Evolutionary conservation across 2,113 vertebrate genomes (phyloP), one percentile per base, ranked within the genome.

Genomic region (Micronycteris hirsuta): DNA sequence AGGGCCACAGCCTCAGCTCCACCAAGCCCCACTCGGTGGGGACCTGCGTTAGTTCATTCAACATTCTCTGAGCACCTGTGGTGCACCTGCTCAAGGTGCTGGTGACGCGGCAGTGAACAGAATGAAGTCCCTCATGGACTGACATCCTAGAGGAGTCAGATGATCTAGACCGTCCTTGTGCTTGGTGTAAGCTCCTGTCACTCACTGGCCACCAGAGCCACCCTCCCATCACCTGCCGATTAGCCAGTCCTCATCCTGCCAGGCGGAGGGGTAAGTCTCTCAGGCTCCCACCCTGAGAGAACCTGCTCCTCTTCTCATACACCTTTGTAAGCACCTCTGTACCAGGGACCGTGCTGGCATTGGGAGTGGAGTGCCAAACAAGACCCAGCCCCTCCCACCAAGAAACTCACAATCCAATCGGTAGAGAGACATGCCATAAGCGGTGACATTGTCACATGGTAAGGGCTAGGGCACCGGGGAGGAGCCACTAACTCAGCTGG

Each of bases 1-100:
- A 86, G 76, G n/a, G 45, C 17, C 3, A 74, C 70, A 28, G 45
- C 33, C 20, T 92, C 33, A 36, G 84, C 31, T 22, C 85, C 80
- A 43, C 45, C 17, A 41, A 58, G 41, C 41, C 26, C 33, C 13
- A 19, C 4, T 58, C 45, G 11, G 4, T 36, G 26, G n/a, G 45
- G 43, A 33, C 58, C 36, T 17, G 54, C 5, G 1, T 45, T 31
- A n/a, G 58, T 63, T 93, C 52, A 54, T 4, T 38, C 47, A 31
- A 16, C 31, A 2, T 33, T n/a, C 15, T 26, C 1, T 4, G 6
- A 68, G 38, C 4, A 1, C 12, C 36, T 63, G 0, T 1, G 16
- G 58, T 47, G 31, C 43, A 36, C 12, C 31, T 70, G 28, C 31
- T 76, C 36, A 8, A 65, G 81, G 38, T 9, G n/a, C 38, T 33